Evolutionary conservation across 2,113 vertebrate genomes (phyloP), one percentile per base, ranked within the genome.

Genomic region (Ibidorhyncha struthersii): DNA sequence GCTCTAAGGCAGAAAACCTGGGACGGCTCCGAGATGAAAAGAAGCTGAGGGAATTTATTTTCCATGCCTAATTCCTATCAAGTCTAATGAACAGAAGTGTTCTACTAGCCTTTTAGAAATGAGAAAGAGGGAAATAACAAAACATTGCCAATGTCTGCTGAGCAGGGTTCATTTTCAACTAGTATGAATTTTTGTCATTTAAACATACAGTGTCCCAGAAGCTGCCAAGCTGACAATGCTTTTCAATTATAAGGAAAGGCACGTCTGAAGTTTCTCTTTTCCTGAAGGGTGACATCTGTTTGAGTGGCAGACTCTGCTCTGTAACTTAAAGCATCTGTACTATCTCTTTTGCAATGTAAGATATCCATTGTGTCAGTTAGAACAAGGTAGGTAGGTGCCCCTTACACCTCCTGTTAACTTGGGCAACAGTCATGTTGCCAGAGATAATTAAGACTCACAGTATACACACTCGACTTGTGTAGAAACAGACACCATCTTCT

Each of bases 211-310:
- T 86, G 83, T 97, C 83, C 94, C 93, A 96, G 91, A 96, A 97
- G 88, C 96, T 98, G 96, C 96, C 96, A 98, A 97, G 87, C 94
- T 97, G 97, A 97, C 97, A 98, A 82, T 92, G 79, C 62, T 97
- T 95, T 97, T 97, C 97, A 98, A 90, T 98, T 98, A 97, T 92
- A 93, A 92, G 89, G 95, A 97, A 97, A 96, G 79, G 91, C 63
- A 62, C 73, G 87, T 70, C 94, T 97, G 80, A 71, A 32, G 79
- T 86, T 96, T 94, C 56, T 84, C 49, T 92, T 86, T 86, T 93
- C 14, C 32, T 93, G 90, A 97, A 94, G 67, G 78, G 86, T 97
- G 96, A 96, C 95, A 97, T 83, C 88, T 96, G 78, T 73, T 91
- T 98, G 90, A 95, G 69, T 97, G 96, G 94, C 93, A 98, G 88